Evolutionary conservation across 1,140 invertebrate species (phyloP).

Genomic region (Campodea augens): DNA sequence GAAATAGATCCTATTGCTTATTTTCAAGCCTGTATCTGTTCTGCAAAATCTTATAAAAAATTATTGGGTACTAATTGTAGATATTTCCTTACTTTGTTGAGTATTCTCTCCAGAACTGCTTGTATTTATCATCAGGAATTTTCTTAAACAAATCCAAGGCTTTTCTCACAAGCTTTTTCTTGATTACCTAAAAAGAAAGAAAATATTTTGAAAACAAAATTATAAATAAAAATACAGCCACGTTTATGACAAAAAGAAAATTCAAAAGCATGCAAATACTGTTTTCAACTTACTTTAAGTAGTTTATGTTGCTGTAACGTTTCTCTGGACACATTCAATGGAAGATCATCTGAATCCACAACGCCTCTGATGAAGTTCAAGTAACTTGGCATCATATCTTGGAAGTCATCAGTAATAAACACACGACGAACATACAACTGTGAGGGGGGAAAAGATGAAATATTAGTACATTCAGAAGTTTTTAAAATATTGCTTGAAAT

Average conservation of each 20-base stretch:
- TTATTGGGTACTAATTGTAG: not conserved
- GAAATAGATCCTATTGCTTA: not conserved
- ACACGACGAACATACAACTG: slow-evolving; percentile 84
- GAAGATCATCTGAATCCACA: slow-evolving; percentile 98
- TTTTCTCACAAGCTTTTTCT: slow-evolving; percentile 95
- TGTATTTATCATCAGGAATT: slow-evolving; percentile 73
- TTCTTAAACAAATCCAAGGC: slow-evolving; percentile 98
- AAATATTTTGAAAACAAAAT: no score
- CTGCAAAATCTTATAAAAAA: slow-evolving; percentile 5
- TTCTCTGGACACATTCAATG: slow-evolving; percentile 94
- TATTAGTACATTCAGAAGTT: not conserved
- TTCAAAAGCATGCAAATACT: no score
- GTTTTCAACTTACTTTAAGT: slow-evolving; percentile 67
- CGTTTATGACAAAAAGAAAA: no score
- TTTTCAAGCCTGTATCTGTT: slow-evolving; percentile 5
- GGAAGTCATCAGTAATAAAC: slow-evolving; percentile 99
- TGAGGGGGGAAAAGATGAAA: slow-evolving; percentile 13
- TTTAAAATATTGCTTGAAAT: slow-evolving; percentile 3
- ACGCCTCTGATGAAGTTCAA: slow-evolving; percentile 86
- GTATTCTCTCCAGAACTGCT: slow-evolving; percentile 97
- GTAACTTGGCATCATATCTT: slow-evolving; percentile 98
- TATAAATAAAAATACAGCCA: no score
- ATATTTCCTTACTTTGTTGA: slow-evolving; percentile 64
- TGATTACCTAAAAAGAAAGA: slow-evolving; percentile 42
- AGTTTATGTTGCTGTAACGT: slow-evolving; percentile 97